Conservation (phyloP, 1,140 invertebrate genomes). For the Bombus haemorrhoidalis region DNA sequence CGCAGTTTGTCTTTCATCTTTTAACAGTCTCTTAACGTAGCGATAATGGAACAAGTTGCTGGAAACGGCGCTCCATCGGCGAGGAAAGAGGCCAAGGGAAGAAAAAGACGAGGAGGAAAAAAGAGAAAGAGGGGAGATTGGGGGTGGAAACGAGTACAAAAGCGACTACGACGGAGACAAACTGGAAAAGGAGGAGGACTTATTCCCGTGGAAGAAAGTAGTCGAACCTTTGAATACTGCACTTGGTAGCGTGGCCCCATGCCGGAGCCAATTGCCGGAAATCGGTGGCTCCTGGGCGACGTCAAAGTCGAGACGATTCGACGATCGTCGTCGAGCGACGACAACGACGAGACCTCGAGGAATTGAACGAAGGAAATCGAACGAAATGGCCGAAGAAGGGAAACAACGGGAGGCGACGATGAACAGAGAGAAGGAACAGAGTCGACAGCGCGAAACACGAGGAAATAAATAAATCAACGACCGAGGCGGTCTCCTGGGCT, state of each 20-base stretch:
- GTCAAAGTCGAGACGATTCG: conserved; percentile 42
- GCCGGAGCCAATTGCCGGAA: conserved; percentile 65
- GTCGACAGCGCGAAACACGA: conserved; percentile 53
- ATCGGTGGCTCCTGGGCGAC: conserved; percentile 61
- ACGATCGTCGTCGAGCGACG: conserved; percentile 3
- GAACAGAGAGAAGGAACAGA: conserved; percentile 29
- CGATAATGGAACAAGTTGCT: conserved; percentile 22
- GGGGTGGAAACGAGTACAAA: background rate
- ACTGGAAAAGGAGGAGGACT: conserved; percentile 22
- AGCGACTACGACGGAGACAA: background rate
- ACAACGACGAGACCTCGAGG: background rate
- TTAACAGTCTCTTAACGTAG: conserved; percentile 1
- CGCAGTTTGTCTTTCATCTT: conserved; percentile 14
- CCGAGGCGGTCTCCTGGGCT: conserved; percentile 32
- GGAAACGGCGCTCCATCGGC: background rate
- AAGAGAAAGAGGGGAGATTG: background rate
- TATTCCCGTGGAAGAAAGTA: conserved; percentile 15
- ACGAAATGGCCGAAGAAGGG: conserved; percentile 22
- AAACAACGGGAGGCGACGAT: conserved; percentile 27
- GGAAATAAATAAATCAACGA: conserved; percentile 63
- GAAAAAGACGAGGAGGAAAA: too few relatives aligned
- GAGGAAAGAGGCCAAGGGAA: too few relatives aligned
- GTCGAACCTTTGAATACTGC: conserved; percentile 49
- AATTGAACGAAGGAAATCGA: conserved; percentile 42
- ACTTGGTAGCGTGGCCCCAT: conserved; percentile 6